Conservation (phyloP, 2,888 invertebrate genomes). For the Nemoura dubitans region DNA sequence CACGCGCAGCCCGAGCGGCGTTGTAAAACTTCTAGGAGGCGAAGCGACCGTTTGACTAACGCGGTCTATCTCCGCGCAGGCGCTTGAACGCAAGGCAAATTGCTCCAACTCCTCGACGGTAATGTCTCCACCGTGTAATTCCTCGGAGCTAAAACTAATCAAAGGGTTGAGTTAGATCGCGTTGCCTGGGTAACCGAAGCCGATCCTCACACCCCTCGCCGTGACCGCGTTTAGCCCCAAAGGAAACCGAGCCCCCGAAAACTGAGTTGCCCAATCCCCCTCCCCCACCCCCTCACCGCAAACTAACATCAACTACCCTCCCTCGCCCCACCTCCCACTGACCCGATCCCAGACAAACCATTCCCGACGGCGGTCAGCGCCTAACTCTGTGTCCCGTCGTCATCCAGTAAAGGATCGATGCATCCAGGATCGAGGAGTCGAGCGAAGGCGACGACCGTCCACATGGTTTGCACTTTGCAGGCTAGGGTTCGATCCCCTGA, state of each 20-base stretch:
- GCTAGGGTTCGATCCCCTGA: no score
- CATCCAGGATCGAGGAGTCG: no score
- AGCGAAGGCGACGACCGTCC: no score
- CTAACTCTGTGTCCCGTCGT: not conserved
- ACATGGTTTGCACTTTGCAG: no score
- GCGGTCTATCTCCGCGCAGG: no score
- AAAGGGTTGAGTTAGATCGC: not conserved
- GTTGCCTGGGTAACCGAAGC: not conserved
- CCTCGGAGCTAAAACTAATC: not conserved
- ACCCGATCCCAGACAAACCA: not conserved
- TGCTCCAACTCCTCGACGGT: not conserved
- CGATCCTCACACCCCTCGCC: not conserved
- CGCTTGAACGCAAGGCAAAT: not conserved
- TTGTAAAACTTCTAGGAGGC: not conserved
- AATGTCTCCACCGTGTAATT: conserved; percentile 2
- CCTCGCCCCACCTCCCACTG: not conserved
- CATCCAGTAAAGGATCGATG: not conserved
- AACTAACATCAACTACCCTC: not conserved
- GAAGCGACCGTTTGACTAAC: not conserved
- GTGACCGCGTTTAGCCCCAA: not conserved
- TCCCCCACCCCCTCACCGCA: not conserved
- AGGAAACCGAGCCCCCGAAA: conserved; percentile 12
- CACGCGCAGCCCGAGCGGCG: no score
- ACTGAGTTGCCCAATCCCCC: not conserved
- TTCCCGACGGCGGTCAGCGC: not conserved